phyloP scores from a whole-genome alignment of 1,140 invertebrate genomes.

The Drusus annulatus region DNA sequence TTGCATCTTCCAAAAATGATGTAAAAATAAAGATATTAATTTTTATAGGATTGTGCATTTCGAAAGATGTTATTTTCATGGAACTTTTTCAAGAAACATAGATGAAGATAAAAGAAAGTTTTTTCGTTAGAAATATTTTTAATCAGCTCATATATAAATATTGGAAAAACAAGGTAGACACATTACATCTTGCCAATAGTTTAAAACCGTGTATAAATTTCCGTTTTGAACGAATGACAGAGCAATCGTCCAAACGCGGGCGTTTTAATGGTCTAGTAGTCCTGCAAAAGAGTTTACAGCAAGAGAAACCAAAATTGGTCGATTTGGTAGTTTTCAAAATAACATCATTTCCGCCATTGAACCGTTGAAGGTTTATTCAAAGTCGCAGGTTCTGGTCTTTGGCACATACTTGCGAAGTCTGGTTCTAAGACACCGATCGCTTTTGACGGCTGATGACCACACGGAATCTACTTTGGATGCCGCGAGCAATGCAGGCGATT shows the following conservation, averaged over 20 bases:
- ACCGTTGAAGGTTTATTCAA: not conserved
- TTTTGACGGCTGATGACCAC: slow-evolving; percentile 10
- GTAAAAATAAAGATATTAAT: too few relatives aligned
- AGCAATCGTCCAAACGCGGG: not conserved
- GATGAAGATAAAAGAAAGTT: too few relatives aligned
- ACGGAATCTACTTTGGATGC: slow-evolving; percentile 18
- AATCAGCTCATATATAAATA: too few relatives aligned
- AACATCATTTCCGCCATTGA: not conserved
- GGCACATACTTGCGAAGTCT: not conserved
- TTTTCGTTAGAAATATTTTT: too few relatives aligned
- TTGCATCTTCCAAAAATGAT: too few relatives aligned
- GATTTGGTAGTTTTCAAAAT: not conserved
- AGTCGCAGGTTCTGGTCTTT: not conserved
- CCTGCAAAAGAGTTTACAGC: not conserved
- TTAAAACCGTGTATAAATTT: not conserved
- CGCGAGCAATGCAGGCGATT: not conserved
- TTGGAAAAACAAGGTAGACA: too few relatives aligned
- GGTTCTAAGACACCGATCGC: slow-evolving; percentile 12
- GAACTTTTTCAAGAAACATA: too few relatives aligned
- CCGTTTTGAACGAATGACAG: not conserved
- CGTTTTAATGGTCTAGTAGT: not conserved
- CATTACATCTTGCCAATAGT: not conserved
- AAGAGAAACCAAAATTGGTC: not conserved
- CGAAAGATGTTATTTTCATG: too few relatives aligned
- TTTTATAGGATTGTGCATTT: too few relatives aligned